Evolutionary conservation across 2,797 vertebrate genomes (phyloP).

Genomic region (Platalea minor): DNA sequence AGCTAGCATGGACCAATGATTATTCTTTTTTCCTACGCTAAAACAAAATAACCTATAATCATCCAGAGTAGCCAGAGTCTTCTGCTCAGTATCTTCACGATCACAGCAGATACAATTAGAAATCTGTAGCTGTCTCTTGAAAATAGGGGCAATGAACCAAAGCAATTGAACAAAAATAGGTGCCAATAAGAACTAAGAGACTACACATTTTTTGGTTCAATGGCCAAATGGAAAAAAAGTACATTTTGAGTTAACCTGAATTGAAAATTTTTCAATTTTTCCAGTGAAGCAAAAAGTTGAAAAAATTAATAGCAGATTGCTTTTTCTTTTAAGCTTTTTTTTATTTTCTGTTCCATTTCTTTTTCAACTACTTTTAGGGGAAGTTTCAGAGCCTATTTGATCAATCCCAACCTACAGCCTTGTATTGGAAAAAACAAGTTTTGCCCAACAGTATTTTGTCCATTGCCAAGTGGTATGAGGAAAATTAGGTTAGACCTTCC

Average conservation of each 20-base stretch:
- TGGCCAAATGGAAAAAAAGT: background rate
- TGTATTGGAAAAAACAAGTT: background rate
- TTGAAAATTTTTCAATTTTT: conserved; percentile 41
- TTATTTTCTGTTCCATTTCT: conserved; percentile 23
- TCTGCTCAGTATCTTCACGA: background rate
- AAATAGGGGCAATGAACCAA: conserved; percentile 15
- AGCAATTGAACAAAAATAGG: background rate
- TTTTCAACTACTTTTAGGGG: background rate
- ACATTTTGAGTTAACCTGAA: conserved; percentile 23
- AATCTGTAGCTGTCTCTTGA: background rate
- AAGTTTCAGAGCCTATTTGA: background rate
- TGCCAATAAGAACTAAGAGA: background rate
- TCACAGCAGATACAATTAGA: background rate
- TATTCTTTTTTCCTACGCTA: background rate
- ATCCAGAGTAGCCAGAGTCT: background rate
- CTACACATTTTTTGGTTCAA: background rate
- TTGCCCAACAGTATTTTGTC: background rate
- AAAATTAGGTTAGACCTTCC: background rate
- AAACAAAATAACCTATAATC: conserved; percentile 26
- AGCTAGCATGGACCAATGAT: background rate
- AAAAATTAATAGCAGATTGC: conserved; percentile 19
- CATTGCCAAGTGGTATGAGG: background rate
- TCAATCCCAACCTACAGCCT: background rate
- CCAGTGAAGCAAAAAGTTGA: conserved; percentile 41
- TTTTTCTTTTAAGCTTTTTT: background rate